These are phyloP conservation scores for Rhagoletis pomonella DNA, from an alignment of 1,140 invertebrate genomes.

Conservation along the genomic window DNA sequence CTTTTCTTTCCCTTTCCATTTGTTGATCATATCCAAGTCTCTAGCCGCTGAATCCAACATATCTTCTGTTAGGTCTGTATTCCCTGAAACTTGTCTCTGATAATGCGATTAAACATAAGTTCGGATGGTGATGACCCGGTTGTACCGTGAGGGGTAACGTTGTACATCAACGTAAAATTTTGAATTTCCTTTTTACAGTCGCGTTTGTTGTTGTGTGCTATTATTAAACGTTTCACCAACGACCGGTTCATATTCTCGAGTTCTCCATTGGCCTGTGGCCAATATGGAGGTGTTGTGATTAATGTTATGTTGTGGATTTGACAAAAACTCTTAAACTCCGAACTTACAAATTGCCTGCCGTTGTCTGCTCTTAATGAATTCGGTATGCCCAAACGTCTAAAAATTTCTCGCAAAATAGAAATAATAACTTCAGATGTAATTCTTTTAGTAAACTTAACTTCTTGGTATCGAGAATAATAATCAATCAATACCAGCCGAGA, in stretches of 20 bases:
- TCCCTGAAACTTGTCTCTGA: constrained; percentile 56
- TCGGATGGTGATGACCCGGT: constrained; percentile 23
- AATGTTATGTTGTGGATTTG: constrained; percentile 28
- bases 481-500: constrained; percentile 62
- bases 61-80: constrained; percentile 52
- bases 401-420: constrained; percentile 55
- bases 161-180: constrained; percentile 52
- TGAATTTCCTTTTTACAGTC: constrained; percentile 53
- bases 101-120: constrained; percentile 57
- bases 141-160: constrained; percentile 52
- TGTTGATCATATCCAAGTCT: constrained; percentile 22
- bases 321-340: constrained; percentile 38
- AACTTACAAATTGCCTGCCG: constrained; percentile 16
- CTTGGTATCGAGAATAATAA: constrained; percentile 61
- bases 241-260: constrained; percentile 39
- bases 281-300: constrained; percentile 47
- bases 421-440: constrained; percentile 45
- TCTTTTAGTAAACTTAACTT: constrained; percentile 55
- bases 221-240: constrained; percentile 34
- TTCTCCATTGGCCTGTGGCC: constrained; percentile 44
- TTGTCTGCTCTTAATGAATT: constrained; percentile 57
- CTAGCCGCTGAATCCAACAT: constrained; percentile 3
- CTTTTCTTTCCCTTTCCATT: constrained; percentile 33
- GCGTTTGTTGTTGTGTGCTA: neutral
- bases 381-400: constrained; percentile 55